Conservation (phyloP, 2,888 invertebrate species). For the Drosophila nr. medialis region DNA sequence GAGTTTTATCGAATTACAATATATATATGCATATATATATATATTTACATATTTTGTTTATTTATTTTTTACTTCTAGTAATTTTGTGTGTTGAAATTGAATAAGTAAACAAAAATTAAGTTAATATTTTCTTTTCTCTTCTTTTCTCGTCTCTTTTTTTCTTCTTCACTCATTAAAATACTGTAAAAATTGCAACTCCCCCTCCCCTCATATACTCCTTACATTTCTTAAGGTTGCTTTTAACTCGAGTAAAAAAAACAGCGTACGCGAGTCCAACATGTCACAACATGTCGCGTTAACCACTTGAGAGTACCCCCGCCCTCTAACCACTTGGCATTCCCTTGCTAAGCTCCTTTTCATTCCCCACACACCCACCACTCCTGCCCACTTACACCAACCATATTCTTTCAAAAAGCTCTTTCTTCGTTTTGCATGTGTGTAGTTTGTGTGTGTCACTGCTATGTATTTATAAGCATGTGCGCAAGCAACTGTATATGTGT, state of each 20-base stretch:
- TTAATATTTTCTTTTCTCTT: not conserved
- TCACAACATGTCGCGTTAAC: too few relatives aligned
- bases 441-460: not conserved
- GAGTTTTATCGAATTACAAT: too few relatives aligned
- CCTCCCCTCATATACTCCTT: too few relatives aligned
- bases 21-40: not conserved
- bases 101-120: not conserved
- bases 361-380: not conserved
- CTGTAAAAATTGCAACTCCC: not conserved
- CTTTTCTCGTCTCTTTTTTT: not conserved
- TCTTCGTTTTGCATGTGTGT: constrained; percentile 25
- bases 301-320: too few relatives aligned
- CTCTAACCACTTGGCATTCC: not conserved
- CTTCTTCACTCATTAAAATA: not conserved
- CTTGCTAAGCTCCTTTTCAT: not conserved
- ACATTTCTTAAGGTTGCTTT: too few relatives aligned
- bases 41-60: not conserved
- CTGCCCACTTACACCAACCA: not conserved
- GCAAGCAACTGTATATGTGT: constrained; percentile 1
- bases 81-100: not conserved
- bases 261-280: too few relatives aligned
- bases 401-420: constrained; percentile 41
- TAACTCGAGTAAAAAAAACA: too few relatives aligned
- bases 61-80: not conserved
- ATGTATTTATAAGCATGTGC: not conserved